Percentiles rank a stretch among this genome's conserved stretches.
Evolutionary conservation across 2,888 invertebrate genomes (phyloP).

Genomic region (Odiellus spinosus): DNA sequence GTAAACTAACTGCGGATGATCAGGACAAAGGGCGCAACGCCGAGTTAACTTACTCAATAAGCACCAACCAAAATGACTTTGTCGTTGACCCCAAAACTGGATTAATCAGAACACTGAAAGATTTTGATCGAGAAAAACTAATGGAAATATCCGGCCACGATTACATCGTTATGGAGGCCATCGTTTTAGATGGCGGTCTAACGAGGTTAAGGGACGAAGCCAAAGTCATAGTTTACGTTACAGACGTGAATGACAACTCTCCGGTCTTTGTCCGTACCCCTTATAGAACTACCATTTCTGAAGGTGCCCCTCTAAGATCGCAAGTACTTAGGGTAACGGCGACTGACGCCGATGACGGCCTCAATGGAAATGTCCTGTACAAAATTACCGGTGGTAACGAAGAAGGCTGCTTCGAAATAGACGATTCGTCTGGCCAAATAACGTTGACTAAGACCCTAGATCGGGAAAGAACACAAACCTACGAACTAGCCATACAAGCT

Average conservation of each 20-base stretch:
- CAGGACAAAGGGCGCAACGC: constrained; percentile 79
- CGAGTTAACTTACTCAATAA: constrained; percentile 59
- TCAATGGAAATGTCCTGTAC: constrained; percentile 79
- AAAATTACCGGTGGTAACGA: constrained; percentile 65
- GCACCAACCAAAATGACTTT: constrained; percentile 43
- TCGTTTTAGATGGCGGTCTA: constrained; percentile 67
- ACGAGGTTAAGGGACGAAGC: constrained; percentile 60
- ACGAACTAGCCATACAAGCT: constrained; percentile 63
- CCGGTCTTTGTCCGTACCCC: constrained; percentile 58
- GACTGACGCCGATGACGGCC: constrained; percentile 67
- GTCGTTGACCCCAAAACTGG: constrained; percentile 85
- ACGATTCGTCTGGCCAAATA: constrained; percentile 77
- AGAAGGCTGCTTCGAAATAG: constrained; percentile 57
- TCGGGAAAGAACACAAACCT: constrained; percentile 59
- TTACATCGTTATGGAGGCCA: constrained; percentile 65
- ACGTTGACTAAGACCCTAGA: constrained; percentile 58
- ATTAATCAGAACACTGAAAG: constrained; percentile 64
- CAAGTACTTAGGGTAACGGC: constrained; percentile 73
- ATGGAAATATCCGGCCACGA: constrained; percentile 59
- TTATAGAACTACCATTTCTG: constrained; percentile 76
- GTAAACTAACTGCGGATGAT: constrained; percentile 76
- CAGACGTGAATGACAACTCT: constrained; percentile 76
- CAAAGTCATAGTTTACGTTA: constrained; percentile 67
- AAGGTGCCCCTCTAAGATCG: constrained; percentile 62
- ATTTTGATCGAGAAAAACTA: constrained; percentile 76